A percentile compares a stretch with the other conserved stretches of the same genome.
These are phyloP conservation scores for Artibeus jamaicensis DNA, from an alignment of 2,797 vertebrate species.

Conservation along the genomic window DNA sequence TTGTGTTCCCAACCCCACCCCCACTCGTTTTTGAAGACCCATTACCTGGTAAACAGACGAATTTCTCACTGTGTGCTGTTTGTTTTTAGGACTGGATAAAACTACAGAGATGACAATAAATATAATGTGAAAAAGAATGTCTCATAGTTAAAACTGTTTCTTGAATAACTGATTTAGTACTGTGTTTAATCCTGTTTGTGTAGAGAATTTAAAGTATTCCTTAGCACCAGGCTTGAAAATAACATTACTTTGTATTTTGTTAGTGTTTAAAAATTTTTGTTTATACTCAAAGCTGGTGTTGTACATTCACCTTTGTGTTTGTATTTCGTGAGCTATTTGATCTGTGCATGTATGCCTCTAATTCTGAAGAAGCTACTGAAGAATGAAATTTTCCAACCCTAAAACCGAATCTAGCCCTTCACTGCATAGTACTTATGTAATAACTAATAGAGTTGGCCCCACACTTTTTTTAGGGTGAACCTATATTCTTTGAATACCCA, in stretches of 20 bases:
- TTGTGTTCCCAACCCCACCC: background rate
- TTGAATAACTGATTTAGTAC: background rate
- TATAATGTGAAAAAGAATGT: conserved; percentile 22
- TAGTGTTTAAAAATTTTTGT: background rate
- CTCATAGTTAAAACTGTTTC: background rate
- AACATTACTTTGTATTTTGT: background rate
- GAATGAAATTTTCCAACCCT: background rate
- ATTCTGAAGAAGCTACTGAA: background rate
- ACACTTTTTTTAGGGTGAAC: background rate
- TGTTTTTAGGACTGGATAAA: background rate
- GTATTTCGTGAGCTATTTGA: background rate
- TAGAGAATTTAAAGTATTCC: conserved; percentile 13
- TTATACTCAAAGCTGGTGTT: background rate
- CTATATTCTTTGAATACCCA: background rate
- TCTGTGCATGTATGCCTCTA: background rate
- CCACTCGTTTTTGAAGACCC: background rate
- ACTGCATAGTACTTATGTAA: background rate
- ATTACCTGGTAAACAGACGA: background rate
- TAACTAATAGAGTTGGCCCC: background rate
- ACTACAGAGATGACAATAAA: background rate
- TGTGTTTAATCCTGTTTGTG: background rate
- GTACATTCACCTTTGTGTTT: background rate
- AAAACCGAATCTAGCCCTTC: background rate
- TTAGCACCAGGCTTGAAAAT: background rate
- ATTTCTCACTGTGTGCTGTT: background rate